Evolutionary conservation across 2,113 vertebrate species (phyloP), one percentile per base, ranked within the genome.

Genomic region (Canis aureus): DNA sequence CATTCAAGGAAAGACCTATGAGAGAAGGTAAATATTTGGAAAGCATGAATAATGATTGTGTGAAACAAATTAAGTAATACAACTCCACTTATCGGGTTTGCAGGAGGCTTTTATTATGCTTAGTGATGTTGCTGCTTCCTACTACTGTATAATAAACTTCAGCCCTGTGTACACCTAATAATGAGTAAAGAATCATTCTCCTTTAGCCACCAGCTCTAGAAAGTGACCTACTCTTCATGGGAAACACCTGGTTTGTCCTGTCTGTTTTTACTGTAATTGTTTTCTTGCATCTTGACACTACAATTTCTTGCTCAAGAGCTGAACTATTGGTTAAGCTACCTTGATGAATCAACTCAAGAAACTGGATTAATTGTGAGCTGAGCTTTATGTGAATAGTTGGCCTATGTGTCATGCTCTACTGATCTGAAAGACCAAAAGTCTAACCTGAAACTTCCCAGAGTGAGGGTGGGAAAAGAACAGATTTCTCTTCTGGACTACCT

Each of bases 321-420:
- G 35, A 79, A 83, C 15, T 74, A 78, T 35, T 98, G 92, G 90
- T 29, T 74, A 96, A 97, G 57, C 27, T 73, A 71, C 32, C 49
- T 67, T 76, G 86, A 93, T 96, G 92, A 98, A 94, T 96, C 93
- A 97, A 51, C 82, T 84, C 53, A 86, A 91, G 87, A 92, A 93
- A 89, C 51, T 74, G 79, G 71, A 89, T 55, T 93, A 69, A 86
- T 66, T 67, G 8, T 25, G 69, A 76, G 27, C 29, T 57, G 59
- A 83, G 67, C 20, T 76, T 93, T 87, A 74, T 53, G 60, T 78
- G 85, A 79, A 22, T 53, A 83, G 38, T 49, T 91, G 16, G 22
- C 80, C 86, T 74, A 67, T 9, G 8, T 59, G 89, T 94, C 76
- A 51, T 23, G 32, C 55, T 87, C 19, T 49, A 38, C 76, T 57